Conservation (phyloP, 2,113 vertebrate genomes). For the Desmodus rotundus region DNA sequence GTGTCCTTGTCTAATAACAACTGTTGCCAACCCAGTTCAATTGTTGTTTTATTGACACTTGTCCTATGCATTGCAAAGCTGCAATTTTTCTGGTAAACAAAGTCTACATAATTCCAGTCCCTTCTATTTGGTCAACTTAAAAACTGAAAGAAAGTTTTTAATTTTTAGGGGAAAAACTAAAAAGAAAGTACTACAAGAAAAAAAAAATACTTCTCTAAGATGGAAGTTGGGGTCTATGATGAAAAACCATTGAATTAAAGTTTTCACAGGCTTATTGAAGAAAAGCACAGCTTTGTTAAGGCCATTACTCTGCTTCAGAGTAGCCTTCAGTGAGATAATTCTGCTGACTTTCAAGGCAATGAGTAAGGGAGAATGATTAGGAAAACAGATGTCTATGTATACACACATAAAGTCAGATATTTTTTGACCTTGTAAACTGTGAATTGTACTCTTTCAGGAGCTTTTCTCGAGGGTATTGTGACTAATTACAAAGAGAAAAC, state of each 20-base stretch:
- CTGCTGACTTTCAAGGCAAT: not conserved
- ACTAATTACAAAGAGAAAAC: not conserved
- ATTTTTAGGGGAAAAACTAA: too few species aligned
- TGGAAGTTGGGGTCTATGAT: not conserved
- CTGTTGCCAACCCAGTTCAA: not conserved
- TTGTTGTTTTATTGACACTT: not conserved
- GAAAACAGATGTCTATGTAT: not conserved
- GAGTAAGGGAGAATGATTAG: not conserved
- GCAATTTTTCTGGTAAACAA: not conserved
- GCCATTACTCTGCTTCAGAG: not conserved
- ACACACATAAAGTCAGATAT: not conserved
- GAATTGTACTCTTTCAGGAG: not conserved
- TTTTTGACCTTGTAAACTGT: not conserved
- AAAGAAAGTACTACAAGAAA: not conserved
- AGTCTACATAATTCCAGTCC: not conserved
- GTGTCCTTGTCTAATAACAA: not conserved
- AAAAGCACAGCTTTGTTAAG: not conserved
- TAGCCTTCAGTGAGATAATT: not conserved
- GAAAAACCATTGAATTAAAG: not conserved
- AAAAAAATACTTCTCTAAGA: not conserved
- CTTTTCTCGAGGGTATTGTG: not conserved
- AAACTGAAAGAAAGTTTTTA: too few species aligned
- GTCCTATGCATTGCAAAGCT: not conserved
- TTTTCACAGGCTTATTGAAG: not conserved
- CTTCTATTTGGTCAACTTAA: not conserved